These are phyloP conservation scores for Xanthia togata DNA, from an alignment of 2,888 invertebrate genomes.

Conservation along the genomic window DNA sequence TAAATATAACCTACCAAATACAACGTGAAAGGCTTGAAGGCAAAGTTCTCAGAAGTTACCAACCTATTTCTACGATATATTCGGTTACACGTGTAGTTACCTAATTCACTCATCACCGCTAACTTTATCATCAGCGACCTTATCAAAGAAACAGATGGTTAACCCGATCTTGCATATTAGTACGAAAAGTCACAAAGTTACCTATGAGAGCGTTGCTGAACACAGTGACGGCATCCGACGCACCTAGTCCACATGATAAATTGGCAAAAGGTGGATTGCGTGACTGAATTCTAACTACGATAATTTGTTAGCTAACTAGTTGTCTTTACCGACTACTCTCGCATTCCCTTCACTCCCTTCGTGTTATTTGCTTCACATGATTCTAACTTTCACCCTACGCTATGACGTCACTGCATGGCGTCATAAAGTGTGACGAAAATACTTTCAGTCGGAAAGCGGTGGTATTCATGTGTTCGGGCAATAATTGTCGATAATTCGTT, in stretches of 20 bases:
- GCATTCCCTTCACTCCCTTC: conserved; percentile 41
- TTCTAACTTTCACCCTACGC: conserved; percentile 28
- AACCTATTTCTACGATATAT: conserved; percentile 19
- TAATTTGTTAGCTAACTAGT: conserved; percentile 73
- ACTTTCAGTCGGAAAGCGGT: conserved; percentile 35
- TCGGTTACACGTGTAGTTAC: conserved; percentile 13
- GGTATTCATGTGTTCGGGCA: conserved; percentile 15
- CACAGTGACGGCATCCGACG: conserved; percentile 55
- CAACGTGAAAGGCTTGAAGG: conserved; percentile 16
- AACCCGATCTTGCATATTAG: conserved; percentile 28
- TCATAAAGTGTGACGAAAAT: conserved; percentile 50
- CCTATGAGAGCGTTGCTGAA: conserved; percentile 43
- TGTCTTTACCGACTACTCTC: conserved; percentile 67
- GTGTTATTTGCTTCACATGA: conserved; percentile 50
- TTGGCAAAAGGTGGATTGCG: conserved; percentile 70
- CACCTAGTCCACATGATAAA: conserved; percentile 68
- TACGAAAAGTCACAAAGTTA: conserved; percentile 43
- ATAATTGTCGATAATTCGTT: conserved; percentile 33
- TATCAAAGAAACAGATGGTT: conserved; percentile 31
- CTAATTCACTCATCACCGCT: conserved; percentile 38
- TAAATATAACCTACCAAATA: conserved; percentile 12
- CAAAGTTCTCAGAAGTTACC: conserved; percentile 29
- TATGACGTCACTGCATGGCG: conserved; percentile 51
- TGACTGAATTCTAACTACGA: conserved; percentile 74
- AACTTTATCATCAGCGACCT: conserved; percentile 40